Evolutionary conservation across 2,797 vertebrate genomes (phyloP).

Genomic region (Alfaro cultratus): DNA sequence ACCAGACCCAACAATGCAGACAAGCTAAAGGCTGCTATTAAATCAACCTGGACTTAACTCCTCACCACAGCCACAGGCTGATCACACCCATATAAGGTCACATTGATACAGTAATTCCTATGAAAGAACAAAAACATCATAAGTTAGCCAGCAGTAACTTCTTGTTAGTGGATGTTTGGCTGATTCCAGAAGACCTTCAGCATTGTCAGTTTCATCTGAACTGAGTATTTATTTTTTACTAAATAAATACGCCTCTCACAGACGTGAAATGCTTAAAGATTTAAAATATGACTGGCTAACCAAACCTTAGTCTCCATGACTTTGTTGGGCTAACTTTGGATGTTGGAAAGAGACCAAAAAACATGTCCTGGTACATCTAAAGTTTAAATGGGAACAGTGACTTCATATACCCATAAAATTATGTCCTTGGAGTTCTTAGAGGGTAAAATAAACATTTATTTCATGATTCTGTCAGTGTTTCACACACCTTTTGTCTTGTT

Average conservation of each 20-base stretch:
- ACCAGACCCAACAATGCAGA: background rate
- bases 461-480: conserved; percentile 6
- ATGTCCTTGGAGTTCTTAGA: background rate
- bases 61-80: background rate
- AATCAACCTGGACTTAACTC: background rate
- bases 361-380: background rate
- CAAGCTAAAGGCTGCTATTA: background rate
- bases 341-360: background rate
- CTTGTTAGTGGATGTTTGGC: background rate
- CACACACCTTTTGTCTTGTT: conserved; percentile 9
- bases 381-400: background rate
- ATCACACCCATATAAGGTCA: background rate
- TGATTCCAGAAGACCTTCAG: background rate
- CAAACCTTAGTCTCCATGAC: background rate
- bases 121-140: background rate
- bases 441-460: conserved; percentile 14
- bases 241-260: background rate
- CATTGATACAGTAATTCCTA: background rate
- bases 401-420: background rate
- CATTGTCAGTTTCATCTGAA: background rate
- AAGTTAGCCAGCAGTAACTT: background rate
- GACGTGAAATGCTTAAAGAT: background rate
- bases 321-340: background rate
- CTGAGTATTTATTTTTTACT: background rate
- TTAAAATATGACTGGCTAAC: background rate